phyloP scores from a whole-genome alignment of 2,888 invertebrate genomes.

The Apodemia mormo region DNA sequence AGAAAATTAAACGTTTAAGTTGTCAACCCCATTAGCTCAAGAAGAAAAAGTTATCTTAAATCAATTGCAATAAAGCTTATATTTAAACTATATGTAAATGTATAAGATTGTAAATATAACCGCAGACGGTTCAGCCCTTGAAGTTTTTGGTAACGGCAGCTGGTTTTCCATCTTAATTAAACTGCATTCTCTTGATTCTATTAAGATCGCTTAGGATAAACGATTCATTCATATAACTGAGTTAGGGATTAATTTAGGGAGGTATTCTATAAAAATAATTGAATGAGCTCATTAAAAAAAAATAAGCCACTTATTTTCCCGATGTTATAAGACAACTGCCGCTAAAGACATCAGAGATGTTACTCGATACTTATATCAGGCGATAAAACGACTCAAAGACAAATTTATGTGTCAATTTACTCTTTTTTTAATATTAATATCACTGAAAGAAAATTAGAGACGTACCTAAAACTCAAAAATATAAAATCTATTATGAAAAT shows the following conservation, averaged over 20 bases:
- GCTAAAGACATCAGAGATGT: too few relatives aligned
- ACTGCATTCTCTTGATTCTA: constrained; percentile 21
- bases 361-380: too few relatives aligned
- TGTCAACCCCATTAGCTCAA: constrained; percentile 61
- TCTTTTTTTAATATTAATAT: too few relatives aligned
- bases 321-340: too few relatives aligned
- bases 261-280: not conserved
- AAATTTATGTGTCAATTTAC: too few relatives aligned
- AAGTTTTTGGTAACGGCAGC: constrained; percentile 74
- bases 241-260: not conserved
- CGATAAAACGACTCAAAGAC: too few relatives aligned
- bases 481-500: too few relatives aligned
- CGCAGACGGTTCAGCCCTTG: constrained; percentile 63
- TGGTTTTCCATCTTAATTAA: constrained; percentile 76
- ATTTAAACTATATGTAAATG: constrained; percentile 30
- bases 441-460: too few relatives aligned
- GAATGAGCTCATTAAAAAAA: too few relatives aligned
- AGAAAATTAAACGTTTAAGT: constrained; percentile 77
- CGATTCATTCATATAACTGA: constrained; percentile 1
- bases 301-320: too few relatives aligned
- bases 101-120: constrained; percentile 45
- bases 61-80: constrained; percentile 35
- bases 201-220: not conserved
- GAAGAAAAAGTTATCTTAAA: constrained; percentile 36
- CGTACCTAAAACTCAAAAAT: too few relatives aligned